Percentiles rank a stretch among this genome's conserved stretches.
Conservation (phyloP, 30 jellyfish, hydroid and myxozoan species). For the Aurelia aurita complex sp. Pacific region DNA sequence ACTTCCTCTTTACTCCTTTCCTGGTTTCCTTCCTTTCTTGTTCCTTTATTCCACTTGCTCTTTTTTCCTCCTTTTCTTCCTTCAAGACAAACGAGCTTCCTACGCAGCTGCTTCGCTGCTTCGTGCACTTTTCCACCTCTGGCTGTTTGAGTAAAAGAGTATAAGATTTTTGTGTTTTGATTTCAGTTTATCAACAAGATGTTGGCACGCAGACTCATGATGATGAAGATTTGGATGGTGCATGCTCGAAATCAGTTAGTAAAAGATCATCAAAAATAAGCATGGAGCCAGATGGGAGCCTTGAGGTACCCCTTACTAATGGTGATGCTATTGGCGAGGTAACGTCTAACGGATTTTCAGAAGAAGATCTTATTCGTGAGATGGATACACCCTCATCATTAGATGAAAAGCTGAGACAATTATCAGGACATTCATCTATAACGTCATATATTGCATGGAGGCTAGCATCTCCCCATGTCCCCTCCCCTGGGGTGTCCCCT, state of each 20-base stretch:
- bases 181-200: constrained; percentile 33
- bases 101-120: too few relatives aligned
- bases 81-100: too few relatives aligned
- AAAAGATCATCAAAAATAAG: neutral
- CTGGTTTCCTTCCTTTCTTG: too few relatives aligned
- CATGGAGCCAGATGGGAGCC: neutral
- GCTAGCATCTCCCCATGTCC: constrained; percentile 80
- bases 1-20: too few relatives aligned
- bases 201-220: constrained; percentile 34
- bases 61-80: too few relatives aligned
- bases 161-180: neutral
- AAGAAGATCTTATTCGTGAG: constrained; percentile 2
- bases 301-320: neutral
- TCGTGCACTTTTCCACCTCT: too few relatives aligned
- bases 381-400: constrained; percentile 46
- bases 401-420: constrained; percentile 60
- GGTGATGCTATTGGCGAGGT: neutral
- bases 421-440: constrained; percentile 84
- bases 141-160: too few relatives aligned
- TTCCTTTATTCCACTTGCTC: too few relatives aligned
- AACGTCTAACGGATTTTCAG: neutral
- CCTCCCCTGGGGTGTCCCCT: constrained; percentile 62
- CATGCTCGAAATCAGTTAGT: neutral
- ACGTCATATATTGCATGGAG: constrained; percentile 85
- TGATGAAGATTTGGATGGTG: neutral